Conservation (phyloP, 2,113 vertebrate genomes). For the Silurus asotus region DNA sequence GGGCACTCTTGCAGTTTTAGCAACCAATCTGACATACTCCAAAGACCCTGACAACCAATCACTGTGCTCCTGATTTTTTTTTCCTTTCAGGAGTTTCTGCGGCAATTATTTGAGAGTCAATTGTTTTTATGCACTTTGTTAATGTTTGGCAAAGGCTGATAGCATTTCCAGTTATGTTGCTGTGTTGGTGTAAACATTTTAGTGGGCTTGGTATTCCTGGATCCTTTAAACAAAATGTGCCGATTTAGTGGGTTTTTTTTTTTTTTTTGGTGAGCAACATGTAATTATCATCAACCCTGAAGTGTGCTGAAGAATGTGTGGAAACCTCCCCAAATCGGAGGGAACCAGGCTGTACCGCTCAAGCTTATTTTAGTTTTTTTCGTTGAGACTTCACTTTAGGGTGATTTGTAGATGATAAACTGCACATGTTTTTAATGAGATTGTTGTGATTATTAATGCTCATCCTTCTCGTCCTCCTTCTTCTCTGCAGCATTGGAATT, state of each 20-base stretch:
- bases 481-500: background rate
- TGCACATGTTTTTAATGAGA: background rate
- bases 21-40: background rate
- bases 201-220: background rate
- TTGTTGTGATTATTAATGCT: background rate
- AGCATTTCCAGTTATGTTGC: background rate
- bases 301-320: background rate
- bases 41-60: background rate
- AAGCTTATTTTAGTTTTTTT: background rate
- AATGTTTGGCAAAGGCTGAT: background rate
- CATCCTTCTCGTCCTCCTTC: background rate
- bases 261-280: background rate
- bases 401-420: background rate
- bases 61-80: background rate
- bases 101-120: background rate
- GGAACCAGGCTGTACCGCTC: background rate
- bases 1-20: conserved; percentile 10
- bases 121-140: background rate
- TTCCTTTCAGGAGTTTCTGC: background rate
- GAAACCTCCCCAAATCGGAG: background rate
- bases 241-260: background rate
- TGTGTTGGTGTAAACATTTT: background rate
- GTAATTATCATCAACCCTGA: background rate
- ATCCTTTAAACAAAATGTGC: background rate
- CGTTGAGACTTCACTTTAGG: no score